phyloP scores from a whole-genome alignment of 2,888 invertebrate genomes.

The Ecliptopera silaceata region DNA sequence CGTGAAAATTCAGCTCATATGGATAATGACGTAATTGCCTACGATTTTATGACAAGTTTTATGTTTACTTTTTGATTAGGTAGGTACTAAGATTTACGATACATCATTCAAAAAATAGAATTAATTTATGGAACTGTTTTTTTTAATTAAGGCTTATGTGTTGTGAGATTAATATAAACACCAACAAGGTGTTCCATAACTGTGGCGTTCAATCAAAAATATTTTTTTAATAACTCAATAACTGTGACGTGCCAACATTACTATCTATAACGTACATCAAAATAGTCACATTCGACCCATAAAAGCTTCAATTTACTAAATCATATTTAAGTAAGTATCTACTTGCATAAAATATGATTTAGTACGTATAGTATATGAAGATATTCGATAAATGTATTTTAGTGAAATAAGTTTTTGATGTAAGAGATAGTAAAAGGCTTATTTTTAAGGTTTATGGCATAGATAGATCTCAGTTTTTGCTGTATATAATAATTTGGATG shows the following conservation, averaged over 20 bases:
- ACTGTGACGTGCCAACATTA: conserved; percentile 6
- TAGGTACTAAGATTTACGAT: too few relatives aligned
- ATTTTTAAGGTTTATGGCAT: too few relatives aligned
- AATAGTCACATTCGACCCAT: conserved; percentile 1
- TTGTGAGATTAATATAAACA: background rate
- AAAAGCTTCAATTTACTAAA: conserved; percentile 16
- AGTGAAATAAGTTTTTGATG: too few relatives aligned
- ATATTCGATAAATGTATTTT: too few relatives aligned
- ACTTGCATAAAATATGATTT: too few relatives aligned
- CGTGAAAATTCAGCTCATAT: conserved; percentile 9
- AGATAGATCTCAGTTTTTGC: too few relatives aligned
- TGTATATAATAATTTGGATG: background rate
- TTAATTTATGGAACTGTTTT: too few relatives aligned
- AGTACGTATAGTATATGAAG: too few relatives aligned
- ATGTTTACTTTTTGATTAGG: background rate
- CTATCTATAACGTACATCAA: conserved; percentile 7
- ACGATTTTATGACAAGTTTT: conserved; percentile 8
- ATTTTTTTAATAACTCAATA: background rate
- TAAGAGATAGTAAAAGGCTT: too few relatives aligned
- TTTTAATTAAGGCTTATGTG: too few relatives aligned
- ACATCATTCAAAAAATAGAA: too few relatives aligned
- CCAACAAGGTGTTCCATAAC: background rate
- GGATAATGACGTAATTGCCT: conserved; percentile 18
- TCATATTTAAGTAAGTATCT: background rate
- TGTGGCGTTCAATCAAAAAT: background rate